Base-by-base conservation (phyloP, 53 echinoderm and acorn worm species). In the Pentamera pediparva region DNA sequence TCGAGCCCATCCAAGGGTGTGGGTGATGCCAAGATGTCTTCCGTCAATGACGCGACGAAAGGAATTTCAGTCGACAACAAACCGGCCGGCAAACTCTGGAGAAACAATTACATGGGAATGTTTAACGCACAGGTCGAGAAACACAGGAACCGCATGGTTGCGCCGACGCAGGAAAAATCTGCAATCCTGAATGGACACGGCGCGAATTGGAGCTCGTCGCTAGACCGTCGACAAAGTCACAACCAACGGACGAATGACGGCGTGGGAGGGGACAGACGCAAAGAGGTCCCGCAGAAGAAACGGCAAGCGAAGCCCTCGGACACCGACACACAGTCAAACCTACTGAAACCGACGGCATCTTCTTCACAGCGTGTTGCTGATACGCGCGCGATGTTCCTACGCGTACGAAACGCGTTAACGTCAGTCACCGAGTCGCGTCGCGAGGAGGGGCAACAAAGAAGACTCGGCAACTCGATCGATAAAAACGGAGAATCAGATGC, bases 31-130 rank as follows among this genome's bases (percentile, higher is more conserved):
- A 15, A 65, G 27, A 21, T 12, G 7, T 3, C 65, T 38, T 65
- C 65, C 65, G 2, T 39, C 37, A 27, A 65, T 25, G 8, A 40
- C 38, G 35, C 36, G 7, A 3, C 65, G 19, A 6, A 65, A 38
- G 5, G 65, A 65, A 33, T 37, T 10, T 6, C 8, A n/a, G 2
- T 21, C 41, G 9, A 10, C 39, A n/a, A n/a, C n/a, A n/a, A n/a
- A n/a, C 65, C 65, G 6, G 20, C 65, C 13, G 70, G 70, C 55
- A 89, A 89, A 25, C 84, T 86, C 8, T 77, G 83, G 48, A 86
- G 75, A 74, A 89, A 86, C 0, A 89, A 86, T 26, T 92, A 89
- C 10, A 39, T 89, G 31, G 80, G 83, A 15, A 92, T 92, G 86
- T 92, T 86, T 79, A 47, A 78, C 34, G 45, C 38, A 17, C 92